Evolutionary conservation across 2,113 vertebrate species (phyloP).

Genomic region (Merops nubicus): DNA sequence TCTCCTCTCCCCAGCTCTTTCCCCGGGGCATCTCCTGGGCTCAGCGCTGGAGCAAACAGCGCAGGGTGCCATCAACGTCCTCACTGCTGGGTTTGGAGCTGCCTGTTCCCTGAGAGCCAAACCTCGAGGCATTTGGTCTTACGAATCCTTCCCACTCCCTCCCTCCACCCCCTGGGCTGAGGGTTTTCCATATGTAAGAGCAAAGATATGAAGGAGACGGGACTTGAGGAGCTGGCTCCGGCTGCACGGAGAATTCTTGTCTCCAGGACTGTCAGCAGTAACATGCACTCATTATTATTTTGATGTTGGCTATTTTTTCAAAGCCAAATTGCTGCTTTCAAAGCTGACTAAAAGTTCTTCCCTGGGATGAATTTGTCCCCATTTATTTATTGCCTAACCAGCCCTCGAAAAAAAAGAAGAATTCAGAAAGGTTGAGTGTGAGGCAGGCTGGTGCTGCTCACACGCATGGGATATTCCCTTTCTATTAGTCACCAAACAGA

Average conservation of each 20-base stretch:
- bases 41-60: not conserved
- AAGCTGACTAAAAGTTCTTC: conserved; percentile 5
- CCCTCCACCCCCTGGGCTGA: not conserved
- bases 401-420: not conserved
- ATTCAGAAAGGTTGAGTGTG: not conserved
- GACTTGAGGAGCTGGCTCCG: not conserved
- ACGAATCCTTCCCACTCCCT: not conserved
- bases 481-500: conserved; percentile 54
- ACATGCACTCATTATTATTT: not conserved
- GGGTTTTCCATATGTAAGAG: not conserved
- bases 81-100: fast-evolving
- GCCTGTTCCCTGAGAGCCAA: not conserved
- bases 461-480: conserved; percentile 50
- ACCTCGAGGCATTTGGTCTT: not conserved
- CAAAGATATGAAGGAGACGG: not conserved
- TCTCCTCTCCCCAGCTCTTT: not conserved
- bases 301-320: not conserved
- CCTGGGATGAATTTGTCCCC: not conserved
- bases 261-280: conserved; percentile 23
- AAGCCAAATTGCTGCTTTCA: not conserved
- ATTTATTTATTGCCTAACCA: conserved; percentile 50
- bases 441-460: not conserved
- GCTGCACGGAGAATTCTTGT: not conserved
- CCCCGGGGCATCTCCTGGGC: fast-evolving
- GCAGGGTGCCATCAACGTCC: not conserved